A percentile compares a stretch with the other conserved stretches of the same genome.
These are phyloP conservation scores for Scolanthus callimorphus DNA, from an alignment of 92 coral and sea anemone species.

Conservation along the genomic window DNA sequence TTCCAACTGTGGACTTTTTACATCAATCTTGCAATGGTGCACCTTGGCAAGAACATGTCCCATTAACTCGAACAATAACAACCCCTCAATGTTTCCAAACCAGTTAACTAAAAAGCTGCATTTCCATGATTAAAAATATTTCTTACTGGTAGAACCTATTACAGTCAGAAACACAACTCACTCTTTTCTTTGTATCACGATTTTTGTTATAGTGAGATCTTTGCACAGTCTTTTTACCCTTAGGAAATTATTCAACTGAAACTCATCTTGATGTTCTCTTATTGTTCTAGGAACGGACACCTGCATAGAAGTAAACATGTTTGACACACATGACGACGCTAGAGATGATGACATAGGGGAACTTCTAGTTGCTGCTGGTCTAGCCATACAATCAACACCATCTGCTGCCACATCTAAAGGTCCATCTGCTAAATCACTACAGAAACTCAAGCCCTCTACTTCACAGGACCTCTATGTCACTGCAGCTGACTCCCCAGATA, in stretches of 20 bases:
- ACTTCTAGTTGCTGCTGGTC: conserved; percentile 45
- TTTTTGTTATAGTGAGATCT: background rate
- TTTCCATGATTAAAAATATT: no score
- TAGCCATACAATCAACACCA: conserved; percentile 35
- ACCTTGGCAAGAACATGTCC: no score
- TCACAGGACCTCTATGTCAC: conserved; percentile 66
- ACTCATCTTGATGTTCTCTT: no score
- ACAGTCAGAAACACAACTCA: no score
- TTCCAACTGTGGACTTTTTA: no score
- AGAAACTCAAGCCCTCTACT: conserved; percentile 20
- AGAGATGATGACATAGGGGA: conserved; percentile 70
- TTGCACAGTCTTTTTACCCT: background rate
- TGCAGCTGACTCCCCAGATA: conserved; percentile 66
- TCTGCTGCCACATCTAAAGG: conserved; percentile 1
- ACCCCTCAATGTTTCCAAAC: no score
- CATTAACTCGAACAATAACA: no score
- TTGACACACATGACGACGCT: conserved; percentile 68
- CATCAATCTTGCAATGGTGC: no score
- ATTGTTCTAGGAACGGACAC: conserved; percentile 17
- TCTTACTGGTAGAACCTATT: no score
- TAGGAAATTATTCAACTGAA: background rate
- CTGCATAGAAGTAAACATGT: conserved; percentile 55
- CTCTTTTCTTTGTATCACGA: no score
- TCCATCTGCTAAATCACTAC: conserved; percentile 20
- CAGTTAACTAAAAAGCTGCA: no score